Evolutionary conservation across 2,797 vertebrate species (phyloP).

Genomic region (Sebastes jordani): DNA sequence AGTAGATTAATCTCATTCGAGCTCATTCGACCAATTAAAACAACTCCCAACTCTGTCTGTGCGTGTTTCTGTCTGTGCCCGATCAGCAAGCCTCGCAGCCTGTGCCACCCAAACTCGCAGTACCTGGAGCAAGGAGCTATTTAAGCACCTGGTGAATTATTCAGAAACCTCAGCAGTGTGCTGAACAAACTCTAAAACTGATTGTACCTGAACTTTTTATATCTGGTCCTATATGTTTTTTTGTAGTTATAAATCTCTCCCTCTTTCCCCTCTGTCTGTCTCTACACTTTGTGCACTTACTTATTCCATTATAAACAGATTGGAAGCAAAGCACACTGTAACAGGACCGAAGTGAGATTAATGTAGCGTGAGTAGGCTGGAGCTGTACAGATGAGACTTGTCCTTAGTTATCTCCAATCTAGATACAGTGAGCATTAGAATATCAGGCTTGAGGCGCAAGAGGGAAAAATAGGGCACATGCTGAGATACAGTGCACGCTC

Average conservation of each 20-base stretch:
- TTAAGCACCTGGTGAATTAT: conserved; percentile 71
- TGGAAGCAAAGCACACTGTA: conserved; percentile 5
- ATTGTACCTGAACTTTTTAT: conserved; percentile 54
- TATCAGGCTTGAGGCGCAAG: conserved; percentile 45
- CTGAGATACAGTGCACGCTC: conserved; percentile 40
- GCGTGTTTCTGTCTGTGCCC: conserved; percentile 25
- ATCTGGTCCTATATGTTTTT: conserved; percentile 17
- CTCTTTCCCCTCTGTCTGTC: neutral
- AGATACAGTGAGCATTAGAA: conserved; percentile 32
- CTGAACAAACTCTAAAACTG: conserved; percentile 58
- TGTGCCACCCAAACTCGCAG: conserved; percentile 32
- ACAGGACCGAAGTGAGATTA: conserved; percentile 21
- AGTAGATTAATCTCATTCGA: conserved; percentile 48
- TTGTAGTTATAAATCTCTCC: neutral
- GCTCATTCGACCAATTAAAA: conserved; percentile 66
- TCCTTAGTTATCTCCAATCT: conserved; percentile 39
- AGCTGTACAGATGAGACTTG: conserved; percentile 25
- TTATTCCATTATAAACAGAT: neutral
- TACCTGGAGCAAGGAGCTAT: conserved; percentile 69
- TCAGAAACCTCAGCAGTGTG: conserved; percentile 56
- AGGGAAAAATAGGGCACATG: conserved; percentile 61
- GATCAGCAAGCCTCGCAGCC: conserved; percentile 36
- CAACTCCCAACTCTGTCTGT: neutral
- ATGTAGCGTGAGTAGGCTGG: conserved; percentile 6
- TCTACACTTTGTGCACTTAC: neutral